A percentile compares a stretch with the other conserved stretches of the same genome.
Evolutionary conservation across 2,888 invertebrate genomes (phyloP).

Genomic region (Palloptera scutellata): DNA sequence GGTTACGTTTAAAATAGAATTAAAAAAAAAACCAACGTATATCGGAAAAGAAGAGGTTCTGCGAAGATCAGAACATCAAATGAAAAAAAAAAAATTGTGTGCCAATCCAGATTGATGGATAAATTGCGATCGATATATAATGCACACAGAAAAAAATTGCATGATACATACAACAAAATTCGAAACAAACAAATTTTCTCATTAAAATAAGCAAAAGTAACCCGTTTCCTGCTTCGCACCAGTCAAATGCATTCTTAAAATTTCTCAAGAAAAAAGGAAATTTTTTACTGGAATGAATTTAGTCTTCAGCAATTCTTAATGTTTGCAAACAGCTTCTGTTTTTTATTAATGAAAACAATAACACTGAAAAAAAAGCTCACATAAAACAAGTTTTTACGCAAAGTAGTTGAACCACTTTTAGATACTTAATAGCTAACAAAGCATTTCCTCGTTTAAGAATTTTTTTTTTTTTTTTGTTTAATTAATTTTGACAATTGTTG

Average conservation of each 20-base stretch:
- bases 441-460: too few species aligned
- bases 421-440: not conserved
- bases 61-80: too few species aligned
- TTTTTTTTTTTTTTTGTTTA: too few species aligned
- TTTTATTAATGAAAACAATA: slow-evolving; percentile 8
- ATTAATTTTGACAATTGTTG: too few species aligned
- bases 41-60: too few species aligned
- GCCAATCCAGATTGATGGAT: slow-evolving; percentile 42
- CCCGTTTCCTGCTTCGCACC: not conserved
- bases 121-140: slow-evolving; percentile 36
- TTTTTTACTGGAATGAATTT: too few species aligned
- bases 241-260: not conserved
- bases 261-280: too few species aligned
- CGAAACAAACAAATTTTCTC: not conserved
- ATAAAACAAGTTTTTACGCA: slow-evolving; percentile 24
- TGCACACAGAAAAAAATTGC: not conserved
- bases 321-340: not conserved
- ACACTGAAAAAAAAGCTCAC: slow-evolving; percentile 16
- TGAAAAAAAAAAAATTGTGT: slow-evolving; percentile 13
- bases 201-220: too few species aligned
- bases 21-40: too few species aligned
- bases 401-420: slow-evolving; percentile 31
- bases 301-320: not conserved
- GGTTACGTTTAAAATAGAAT: too few species aligned
- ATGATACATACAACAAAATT: not conserved